Evolutionary conservation across 2,113 vertebrate species (phyloP).

Genomic region (Lepidothrix coronata): DNA sequence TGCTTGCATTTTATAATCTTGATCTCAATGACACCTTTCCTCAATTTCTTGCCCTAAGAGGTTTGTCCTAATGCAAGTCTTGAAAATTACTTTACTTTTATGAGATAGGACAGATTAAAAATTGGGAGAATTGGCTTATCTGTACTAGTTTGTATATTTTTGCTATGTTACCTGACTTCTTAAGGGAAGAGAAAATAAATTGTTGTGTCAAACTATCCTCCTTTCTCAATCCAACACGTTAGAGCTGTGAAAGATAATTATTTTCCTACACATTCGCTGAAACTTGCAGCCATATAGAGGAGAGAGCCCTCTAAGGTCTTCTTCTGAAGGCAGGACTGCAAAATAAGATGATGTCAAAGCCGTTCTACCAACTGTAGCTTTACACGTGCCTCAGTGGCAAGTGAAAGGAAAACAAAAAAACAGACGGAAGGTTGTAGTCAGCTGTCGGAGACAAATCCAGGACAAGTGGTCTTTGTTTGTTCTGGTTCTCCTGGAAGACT

Average conservation of each 20-base stretch:
- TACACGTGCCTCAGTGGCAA: background rate
- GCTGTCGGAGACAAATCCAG: background rate
- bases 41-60: background rate
- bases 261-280: background rate
- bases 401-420: background rate
- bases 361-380: background rate
- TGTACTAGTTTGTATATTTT: background rate
- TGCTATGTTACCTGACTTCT: background rate
- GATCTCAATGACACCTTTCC: background rate
- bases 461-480: fast-evolving
- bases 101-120: background rate
- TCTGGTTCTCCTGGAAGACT: background rate
- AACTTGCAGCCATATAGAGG: background rate
- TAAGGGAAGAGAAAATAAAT: background rate
- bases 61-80: background rate
- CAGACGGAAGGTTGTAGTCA: background rate
- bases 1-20: background rate
- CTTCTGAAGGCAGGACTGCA: background rate
- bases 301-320: background rate
- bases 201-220: background rate
- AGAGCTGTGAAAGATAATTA: background rate
- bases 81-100: background rate
- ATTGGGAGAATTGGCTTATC: background rate
- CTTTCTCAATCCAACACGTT: background rate
- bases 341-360: background rate